A percentile compares a stretch with the other conserved stretches of the same genome.
phyloP scores from a whole-genome alignment of 2,888 invertebrate genomes.

The Tipula unca region DNA sequence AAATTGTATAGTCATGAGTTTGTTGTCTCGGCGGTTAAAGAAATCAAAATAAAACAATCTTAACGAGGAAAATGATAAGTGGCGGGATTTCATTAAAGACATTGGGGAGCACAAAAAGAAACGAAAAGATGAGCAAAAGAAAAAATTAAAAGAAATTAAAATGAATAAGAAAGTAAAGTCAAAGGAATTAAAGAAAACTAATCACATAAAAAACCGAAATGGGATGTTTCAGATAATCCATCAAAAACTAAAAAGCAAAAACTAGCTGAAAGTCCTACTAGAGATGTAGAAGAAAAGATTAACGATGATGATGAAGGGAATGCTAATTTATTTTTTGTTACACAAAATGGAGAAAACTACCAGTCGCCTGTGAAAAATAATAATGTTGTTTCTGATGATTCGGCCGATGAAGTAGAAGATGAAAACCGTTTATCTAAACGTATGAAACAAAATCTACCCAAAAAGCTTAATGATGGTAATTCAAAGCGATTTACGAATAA shows the following conservation, averaged over 20 bases:
- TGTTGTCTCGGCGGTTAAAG: neutral
- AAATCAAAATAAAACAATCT: neutral
- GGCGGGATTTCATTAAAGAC: neutral
- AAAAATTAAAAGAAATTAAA: neutral
- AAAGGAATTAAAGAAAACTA: neutral
- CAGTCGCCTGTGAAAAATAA: slow-evolving; percentile 33
- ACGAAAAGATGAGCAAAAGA: neutral
- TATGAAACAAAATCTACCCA: neutral
- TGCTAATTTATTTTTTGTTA: slow-evolving; percentile 37
- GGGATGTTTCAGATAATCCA: slow-evolving; percentile 25
- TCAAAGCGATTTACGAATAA: neutral
- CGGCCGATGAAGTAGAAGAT: neutral
- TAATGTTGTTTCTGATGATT: neutral
- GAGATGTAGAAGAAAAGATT: slow-evolving; percentile 25
- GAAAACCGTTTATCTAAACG: neutral
- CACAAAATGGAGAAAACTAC: slow-evolving; percentile 36
- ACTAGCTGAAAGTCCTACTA: neutral
- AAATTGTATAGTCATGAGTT: neutral
- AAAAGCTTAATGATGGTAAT: neutral
- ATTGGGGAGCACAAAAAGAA: slow-evolving; percentile 4
- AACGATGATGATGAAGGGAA: neutral
- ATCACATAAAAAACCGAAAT: slow-evolving; percentile 20
- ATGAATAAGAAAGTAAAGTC: neutral
- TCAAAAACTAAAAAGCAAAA: slow-evolving; percentile 23
- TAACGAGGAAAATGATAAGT: neutral